Evolutionary conservation across 53 echinoderm and acorn worm species (phyloP).

Genomic region (Luidia sarsii): DNA sequence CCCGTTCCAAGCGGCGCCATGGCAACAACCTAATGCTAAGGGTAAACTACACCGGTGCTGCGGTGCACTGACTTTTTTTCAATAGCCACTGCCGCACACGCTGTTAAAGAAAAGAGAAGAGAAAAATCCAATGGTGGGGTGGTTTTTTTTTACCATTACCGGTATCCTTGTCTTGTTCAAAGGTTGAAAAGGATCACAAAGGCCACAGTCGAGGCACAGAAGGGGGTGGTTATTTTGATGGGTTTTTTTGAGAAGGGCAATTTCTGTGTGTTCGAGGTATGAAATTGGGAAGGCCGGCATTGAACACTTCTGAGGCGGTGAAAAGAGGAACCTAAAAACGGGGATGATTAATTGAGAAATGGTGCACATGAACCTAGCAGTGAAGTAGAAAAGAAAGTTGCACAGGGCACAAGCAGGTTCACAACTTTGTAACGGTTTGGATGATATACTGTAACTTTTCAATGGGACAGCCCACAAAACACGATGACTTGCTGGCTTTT

Average conservation of each 20-base stretch:
- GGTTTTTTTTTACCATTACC: constrained; percentile 35
- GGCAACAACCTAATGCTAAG: constrained; percentile 43
- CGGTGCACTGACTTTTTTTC: neutral
- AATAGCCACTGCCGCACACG: neutral
- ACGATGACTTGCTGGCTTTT: too few relatives aligned
- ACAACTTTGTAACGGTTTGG: too few relatives aligned
- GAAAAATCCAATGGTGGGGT: constrained; percentile 19
- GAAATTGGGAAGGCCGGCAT: too few relatives aligned
- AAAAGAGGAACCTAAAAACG: too few relatives aligned
- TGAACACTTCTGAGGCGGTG: too few relatives aligned
- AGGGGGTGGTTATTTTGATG: constrained; percentile 43
- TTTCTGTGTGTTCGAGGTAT: too few relatives aligned
- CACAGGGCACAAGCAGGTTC: too few relatives aligned
- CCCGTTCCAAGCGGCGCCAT: constrained; percentile 47
- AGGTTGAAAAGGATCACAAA: constrained; percentile 31
- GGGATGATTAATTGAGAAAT: too few relatives aligned
- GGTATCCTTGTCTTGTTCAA: constrained; percentile 52
- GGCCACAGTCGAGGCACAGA: constrained; percentile 5
- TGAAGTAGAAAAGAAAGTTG: too few relatives aligned
- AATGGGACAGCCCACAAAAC: too few relatives aligned
- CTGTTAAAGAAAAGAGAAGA: neutral
- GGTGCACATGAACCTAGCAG: too few relatives aligned
- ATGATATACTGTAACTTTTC: too few relatives aligned
- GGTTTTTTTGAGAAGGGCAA: constrained; percentile 19
- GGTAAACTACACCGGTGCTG: constrained; percentile 32